These are phyloP conservation scores for Stenopsyche tienmushanensis DNA, from an alignment of 1,140 invertebrate species.

Conservation along the genomic window DNA sequence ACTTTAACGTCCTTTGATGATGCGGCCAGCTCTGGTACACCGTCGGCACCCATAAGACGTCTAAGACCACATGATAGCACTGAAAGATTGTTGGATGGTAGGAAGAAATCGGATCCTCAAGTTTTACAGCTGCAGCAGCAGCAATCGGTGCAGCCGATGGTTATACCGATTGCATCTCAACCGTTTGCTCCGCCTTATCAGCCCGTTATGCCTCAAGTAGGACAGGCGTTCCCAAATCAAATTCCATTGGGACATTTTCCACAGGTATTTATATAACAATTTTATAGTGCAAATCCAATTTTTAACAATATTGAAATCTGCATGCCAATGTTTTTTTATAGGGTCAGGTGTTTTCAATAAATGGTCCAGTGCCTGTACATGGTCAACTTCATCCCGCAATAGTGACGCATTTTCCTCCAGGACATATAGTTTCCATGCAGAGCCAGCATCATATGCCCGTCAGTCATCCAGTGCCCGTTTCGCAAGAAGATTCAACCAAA, in stretches of 20 bases:
- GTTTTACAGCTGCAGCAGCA: constrained; percentile 40
- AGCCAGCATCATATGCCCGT: constrained; percentile 38
- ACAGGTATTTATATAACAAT: constrained; percentile 18
- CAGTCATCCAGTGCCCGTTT: constrained; percentile 20
- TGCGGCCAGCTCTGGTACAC: constrained; percentile 56
- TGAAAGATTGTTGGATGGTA: constrained; percentile 44
- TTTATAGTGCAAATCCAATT: too few species aligned
- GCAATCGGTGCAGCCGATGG: constrained; percentile 15
- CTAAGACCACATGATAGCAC: constrained; percentile 54
- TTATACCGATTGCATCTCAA: constrained; percentile 16
- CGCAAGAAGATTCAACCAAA: constrained; percentile 37
- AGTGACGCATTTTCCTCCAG: constrained; percentile 34
- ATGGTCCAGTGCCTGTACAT: constrained; percentile 39
- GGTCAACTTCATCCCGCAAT: constrained; percentile 34
- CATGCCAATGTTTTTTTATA: too few species aligned
- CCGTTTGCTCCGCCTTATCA: constrained; percentile 35
- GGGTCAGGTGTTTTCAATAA: constrained; percentile 37
- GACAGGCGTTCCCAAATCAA: constrained; percentile 31
- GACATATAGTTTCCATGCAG: constrained; percentile 39
- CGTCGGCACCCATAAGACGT: constrained; percentile 49
- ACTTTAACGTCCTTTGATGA: constrained; percentile 81
- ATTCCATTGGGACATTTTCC: constrained; percentile 37
- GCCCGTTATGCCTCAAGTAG: constrained; percentile 27
- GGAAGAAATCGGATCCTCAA: constrained; percentile 31
- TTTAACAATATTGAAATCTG: too few species aligned